These are phyloP conservation scores for Phalacrocorax brasilianus DNA, from an alignment of 2,113 vertebrate species.

Conservation along the genomic window DNA sequence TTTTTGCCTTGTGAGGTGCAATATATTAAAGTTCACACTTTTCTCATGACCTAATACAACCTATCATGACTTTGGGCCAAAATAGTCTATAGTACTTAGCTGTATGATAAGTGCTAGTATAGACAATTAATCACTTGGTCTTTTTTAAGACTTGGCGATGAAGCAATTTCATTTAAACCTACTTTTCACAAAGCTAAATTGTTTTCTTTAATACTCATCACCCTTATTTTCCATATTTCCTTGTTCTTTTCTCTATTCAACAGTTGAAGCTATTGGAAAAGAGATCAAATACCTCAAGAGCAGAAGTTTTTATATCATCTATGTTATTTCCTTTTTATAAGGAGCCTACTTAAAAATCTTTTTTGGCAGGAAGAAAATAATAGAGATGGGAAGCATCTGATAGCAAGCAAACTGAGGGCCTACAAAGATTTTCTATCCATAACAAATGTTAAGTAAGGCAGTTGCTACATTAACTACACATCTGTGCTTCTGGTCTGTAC, in stretches of 20 bases:
- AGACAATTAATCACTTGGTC: not conserved
- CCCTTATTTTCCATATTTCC: not conserved
- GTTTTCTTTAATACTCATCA: not conserved
- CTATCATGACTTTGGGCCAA: not conserved
- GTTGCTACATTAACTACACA: not conserved
- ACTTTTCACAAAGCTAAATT: not conserved
- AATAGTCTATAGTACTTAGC: not conserved
- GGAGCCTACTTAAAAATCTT: not conserved
- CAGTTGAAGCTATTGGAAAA: not conserved
- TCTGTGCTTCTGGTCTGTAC: not conserved
- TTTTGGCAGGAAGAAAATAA: not conserved
- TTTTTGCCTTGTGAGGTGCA: not conserved
- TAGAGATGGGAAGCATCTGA: not conserved
- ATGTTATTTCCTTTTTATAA: not conserved
- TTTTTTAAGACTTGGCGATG: not conserved
- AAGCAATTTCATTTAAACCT: not conserved
- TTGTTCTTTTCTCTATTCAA: not conserved
- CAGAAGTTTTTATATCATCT: not conserved
- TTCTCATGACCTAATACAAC: not conserved
- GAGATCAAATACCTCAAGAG: not conserved
- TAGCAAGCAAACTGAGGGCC: not conserved
- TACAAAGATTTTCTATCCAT: not conserved
- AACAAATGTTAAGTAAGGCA: not conserved
- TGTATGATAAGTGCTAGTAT: not conserved
- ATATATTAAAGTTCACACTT: not conserved